Evolutionary conservation across 2,797 vertebrate species (phyloP), one percentile per base, ranked within the genome.

Genomic region (Chanos chanos): DNA sequence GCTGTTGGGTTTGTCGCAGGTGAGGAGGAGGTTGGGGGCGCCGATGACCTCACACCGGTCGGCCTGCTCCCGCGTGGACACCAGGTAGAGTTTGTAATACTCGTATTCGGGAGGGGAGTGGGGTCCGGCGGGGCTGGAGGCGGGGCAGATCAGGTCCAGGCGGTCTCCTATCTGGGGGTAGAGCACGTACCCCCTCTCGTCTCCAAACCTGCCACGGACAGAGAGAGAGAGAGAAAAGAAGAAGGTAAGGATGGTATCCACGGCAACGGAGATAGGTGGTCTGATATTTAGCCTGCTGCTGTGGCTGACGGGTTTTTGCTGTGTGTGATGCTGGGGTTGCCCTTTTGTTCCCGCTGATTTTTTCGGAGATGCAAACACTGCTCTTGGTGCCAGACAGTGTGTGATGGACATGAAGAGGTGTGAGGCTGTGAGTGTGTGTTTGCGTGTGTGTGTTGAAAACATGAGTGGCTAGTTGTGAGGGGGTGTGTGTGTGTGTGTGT

Each of bases 161-260:
- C 94, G 91, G 86, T 96, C 93, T 51, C 93, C 94, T 1, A 96
- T 94, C 87, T 96, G 93, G 71, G 94, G 94, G 81, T 94, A 96
- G 22, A 96, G 83, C 44, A 75, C 56, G 5, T 74, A 70, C 12
- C 70, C 72, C 54, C 66, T 61, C 40, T 72, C 75, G 25, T 69
- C 60, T 30, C 66, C 59, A 36, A 75, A 75, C 34, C 65, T 71
- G 60, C 21, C n/a, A n/a, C n/a, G n/a, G 9, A 40, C 1, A 13
- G 2, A 40, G 10, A 53, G 19, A 61, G 31, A 52, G 6, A 63
- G 1, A 40, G 15, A 37, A 27, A 25, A 55, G 31, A 39, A 7
- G 44, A 10, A 34, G 25, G 68, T 71, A 51, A 68, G 39, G 55
- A 48, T 30, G 5, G 36, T 71, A 22, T 57, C 74, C 65, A 69